Base-by-base conservation (phyloP, 2,888 invertebrate genomes). In the Lottia scabra region DNA sequence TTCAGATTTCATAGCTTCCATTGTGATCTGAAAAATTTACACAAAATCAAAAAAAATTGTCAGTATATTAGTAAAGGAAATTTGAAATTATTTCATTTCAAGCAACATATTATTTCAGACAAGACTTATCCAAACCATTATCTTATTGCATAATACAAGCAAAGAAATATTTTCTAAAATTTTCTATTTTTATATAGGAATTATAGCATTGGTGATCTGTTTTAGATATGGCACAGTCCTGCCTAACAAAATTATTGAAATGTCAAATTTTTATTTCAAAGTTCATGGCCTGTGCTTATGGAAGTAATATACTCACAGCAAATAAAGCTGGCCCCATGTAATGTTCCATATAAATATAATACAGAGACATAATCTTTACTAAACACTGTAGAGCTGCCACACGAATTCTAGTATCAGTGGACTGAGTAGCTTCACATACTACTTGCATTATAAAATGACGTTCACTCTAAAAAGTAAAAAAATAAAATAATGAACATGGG, bases 401-500 rank as follows among this genome's bases (percentile, higher is more conserved):
- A 91, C 95, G 94, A 66, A 99, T 84, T 73, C 83, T 74, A 0
- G 95, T 94, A 87, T 98, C 96, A 68, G 92, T 91, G 8, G 96
- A 96, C 90, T 99, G 99, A 1, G 99, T 99, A 3, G 99, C 97
- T 91, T 99, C 98, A 91, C 99, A 99, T 10, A 99, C 98, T 69
- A 98, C 97, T 91, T 99, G 98, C 99, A 99, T 99, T 71, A 99
- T 99, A 89, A 97, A 98, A 91, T 99, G 97, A 79, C 99, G 92
- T 91, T 99, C 99, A 73, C 94, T 93, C 92, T 93, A 83, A 68
- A 89, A 85, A 56, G 71, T 6, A 72, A 56, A 67, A 72, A 62
- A 5, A 13, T 30, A 30, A 30, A 4, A 4, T 30, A 30, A 4
- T 4, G 30, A 30, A 30, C n/a, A n/a, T n/a, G n/a, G n/a, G n/a